These are phyloP conservation scores for Corythornis cristatus DNA, from an alignment of 2,113 vertebrate genomes.

Conservation along the genomic window DNA sequence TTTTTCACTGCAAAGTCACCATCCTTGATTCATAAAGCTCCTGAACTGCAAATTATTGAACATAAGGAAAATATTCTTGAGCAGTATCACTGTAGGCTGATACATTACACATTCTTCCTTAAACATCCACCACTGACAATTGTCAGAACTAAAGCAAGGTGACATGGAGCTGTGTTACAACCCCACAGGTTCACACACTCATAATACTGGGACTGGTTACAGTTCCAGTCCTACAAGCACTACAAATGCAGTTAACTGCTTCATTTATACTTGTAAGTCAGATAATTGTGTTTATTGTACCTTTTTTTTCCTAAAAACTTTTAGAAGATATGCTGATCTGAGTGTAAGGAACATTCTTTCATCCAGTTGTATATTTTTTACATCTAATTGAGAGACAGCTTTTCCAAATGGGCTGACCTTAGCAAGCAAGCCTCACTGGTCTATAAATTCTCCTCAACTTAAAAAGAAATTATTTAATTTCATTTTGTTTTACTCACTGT, in stretches of 20 bases:
- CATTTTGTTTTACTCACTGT: not conserved
- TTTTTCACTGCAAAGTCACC: not conserved
- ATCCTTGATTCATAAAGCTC: not conserved
- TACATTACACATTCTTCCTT: not conserved
- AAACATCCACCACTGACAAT: not conserved
- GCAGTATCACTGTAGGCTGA: not conserved
- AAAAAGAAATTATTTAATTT: not conserved
- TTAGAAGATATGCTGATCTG: not conserved
- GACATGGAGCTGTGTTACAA: not conserved
- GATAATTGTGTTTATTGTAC: not conserved
- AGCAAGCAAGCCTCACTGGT: not conserved
- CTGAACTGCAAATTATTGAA: not conserved
- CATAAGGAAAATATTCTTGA: not conserved
- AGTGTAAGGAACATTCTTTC: not conserved
- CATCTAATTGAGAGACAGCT: not conserved
- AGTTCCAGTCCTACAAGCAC: not conserved
- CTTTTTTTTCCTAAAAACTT: not conserved
- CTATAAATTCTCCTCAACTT: not conserved
- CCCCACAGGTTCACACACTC: not conserved
- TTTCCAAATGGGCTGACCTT: not conserved
- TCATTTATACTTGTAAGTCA: not conserved
- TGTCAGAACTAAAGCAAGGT: not conserved
- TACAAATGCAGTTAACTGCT: not conserved
- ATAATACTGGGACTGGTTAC: not conserved
- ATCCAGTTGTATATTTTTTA: not conserved